A percentile compares a stretch with the other conserved stretches of the same genome.
phyloP scores from a whole-genome alignment of 2,888 invertebrate species.

The Escarpia spicata region DNA sequence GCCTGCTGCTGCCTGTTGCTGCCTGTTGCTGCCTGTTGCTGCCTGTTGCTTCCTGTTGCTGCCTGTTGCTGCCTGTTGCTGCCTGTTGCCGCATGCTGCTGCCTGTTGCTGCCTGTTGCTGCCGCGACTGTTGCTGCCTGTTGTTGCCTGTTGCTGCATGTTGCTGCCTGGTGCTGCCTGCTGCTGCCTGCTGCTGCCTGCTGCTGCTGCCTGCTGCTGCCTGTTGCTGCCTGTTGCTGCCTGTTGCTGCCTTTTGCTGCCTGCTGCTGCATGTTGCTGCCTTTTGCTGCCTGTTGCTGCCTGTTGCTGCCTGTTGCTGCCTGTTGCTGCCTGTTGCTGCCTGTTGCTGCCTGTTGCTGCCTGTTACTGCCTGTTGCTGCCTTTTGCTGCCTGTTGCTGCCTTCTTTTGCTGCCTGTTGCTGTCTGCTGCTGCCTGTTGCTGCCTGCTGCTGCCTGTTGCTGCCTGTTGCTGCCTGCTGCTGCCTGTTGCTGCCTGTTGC shows the following conservation, averaged over 20 bases:
- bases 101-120: no score
- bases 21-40: background rate
- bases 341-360: background rate
- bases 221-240: background rate
- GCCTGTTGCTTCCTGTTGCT: background rate
- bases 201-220: background rate
- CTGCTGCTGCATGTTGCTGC: background rate
- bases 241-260: background rate
- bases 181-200: background rate
- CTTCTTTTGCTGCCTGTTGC: background rate
- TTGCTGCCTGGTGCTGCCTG: no score
- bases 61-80: background rate
- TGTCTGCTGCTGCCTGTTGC: background rate
- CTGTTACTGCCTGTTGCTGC: background rate
- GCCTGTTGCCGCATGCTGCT: no score
- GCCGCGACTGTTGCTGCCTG: no score
- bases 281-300: background rate
- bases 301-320: background rate
- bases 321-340: background rate
- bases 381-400: background rate
- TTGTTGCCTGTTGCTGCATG: no score
- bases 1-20: background rate
- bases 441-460: background rate
- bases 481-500: background rate
- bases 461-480: background rate